phyloP scores from a whole-genome alignment of 2,888 invertebrate genomes.

The Phyllotreta striolata region DNA sequence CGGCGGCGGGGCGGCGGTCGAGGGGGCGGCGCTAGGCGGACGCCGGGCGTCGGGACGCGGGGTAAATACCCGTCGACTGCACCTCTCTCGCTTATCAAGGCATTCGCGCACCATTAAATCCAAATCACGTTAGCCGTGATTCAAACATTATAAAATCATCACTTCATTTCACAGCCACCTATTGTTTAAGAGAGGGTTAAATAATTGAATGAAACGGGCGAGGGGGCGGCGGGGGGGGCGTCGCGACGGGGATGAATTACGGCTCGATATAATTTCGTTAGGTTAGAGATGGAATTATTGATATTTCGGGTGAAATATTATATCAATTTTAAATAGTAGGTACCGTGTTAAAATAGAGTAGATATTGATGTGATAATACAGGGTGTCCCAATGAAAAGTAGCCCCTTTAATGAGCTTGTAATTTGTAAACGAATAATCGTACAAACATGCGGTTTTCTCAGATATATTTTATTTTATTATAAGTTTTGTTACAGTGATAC shows the following conservation, averaged over 20 bases:
- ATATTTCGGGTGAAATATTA: too few relatives aligned
- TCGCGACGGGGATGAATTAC: conserved; percentile 30
- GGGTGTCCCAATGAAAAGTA: too few relatives aligned
- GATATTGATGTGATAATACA: too few relatives aligned
- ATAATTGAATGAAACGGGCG: conserved; percentile 60
- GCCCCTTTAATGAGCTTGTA: too few relatives aligned
- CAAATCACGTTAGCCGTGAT: conserved; percentile 62
- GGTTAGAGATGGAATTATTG: background rate
- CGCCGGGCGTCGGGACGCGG: conserved; percentile 29
- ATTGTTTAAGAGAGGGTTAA: conserved; percentile 65
- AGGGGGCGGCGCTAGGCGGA: conserved; percentile 16
- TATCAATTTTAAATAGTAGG: too few relatives aligned
- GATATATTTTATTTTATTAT: too few relatives aligned
- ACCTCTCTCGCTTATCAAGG: conserved; percentile 60
- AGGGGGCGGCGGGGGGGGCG: conserved; percentile 14
- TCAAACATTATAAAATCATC: conserved; percentile 64
- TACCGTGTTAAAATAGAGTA: too few relatives aligned
- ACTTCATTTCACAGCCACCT: conserved; percentile 64
- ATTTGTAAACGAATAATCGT: too few relatives aligned
- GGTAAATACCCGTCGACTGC: conserved; percentile 46
- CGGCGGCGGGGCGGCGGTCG: conserved; percentile 24
- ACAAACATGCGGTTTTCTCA: too few relatives aligned
- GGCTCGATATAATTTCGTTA: conserved; percentile 17
- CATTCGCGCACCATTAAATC: conserved; percentile 62
- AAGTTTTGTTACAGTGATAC: too few relatives aligned